Percentiles rank a stretch among this genome's conserved stretches.
Conservation (phyloP, 2,113 vertebrate species). For the Candoia aspera region DNA sequence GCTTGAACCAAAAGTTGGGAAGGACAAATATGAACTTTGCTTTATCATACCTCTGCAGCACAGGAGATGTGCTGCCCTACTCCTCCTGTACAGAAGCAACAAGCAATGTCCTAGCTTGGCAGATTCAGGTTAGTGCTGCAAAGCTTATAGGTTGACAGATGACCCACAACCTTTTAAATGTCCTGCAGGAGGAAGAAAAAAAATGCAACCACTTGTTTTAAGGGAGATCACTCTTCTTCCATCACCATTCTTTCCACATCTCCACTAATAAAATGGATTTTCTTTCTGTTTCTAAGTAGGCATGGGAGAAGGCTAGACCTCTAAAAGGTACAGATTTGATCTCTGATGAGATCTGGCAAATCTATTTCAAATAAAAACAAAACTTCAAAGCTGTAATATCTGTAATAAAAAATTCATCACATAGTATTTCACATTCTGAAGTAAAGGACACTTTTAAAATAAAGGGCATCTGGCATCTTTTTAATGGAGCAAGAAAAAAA, state of each 20-base stretch:
- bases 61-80: too few species aligned
- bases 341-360: slow-evolving; percentile 4
- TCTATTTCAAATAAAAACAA: slow-evolving; percentile 1
- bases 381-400: background rate
- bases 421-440: slow-evolving; percentile 10
- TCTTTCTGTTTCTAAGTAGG: background rate
- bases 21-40: background rate
- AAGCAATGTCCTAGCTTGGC: background rate
- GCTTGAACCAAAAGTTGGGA: background rate
- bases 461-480: background rate
- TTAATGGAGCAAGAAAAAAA: background rate
- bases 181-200: background rate
- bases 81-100: background rate
- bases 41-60: background rate
- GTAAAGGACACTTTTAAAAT: background rate
- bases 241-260: background rate
- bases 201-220: background rate
- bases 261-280: background rate
- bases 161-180: background rate
- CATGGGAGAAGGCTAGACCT: background rate
- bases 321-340: slow-evolving; percentile 8
- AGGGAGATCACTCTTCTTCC: background rate
- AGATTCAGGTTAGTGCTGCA: background rate
- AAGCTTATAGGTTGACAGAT: background rate
- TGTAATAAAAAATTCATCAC: background rate